A percentile compares a stretch with the other conserved stretches of the same genome.
Conservation (phyloP, 2,797 vertebrate genomes). For the Thripadectes ignobilis region DNA sequence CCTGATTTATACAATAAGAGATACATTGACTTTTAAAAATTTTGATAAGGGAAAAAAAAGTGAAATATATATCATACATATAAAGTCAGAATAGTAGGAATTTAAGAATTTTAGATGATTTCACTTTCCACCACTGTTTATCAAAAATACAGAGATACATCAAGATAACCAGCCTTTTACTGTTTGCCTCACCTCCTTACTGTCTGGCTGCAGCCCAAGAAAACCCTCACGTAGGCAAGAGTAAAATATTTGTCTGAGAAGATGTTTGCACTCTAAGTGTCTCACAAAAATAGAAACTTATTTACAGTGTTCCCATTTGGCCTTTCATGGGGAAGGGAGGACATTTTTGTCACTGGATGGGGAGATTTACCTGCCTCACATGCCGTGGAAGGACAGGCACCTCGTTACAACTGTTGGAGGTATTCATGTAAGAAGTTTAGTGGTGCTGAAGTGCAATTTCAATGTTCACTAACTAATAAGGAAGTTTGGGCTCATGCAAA, state of each 20-base stretch:
- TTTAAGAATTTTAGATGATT: slow-evolving; percentile 24
- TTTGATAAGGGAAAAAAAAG: background rate
- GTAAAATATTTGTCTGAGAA: slow-evolving; percentile 45
- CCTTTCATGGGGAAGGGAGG: slow-evolving; percentile 51
- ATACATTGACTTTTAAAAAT: slow-evolving; percentile 15
- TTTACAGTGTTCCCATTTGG: slow-evolving; percentile 62
- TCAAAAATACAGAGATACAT: slow-evolving; percentile 19
- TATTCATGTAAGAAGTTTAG: background rate
- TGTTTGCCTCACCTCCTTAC: slow-evolving; percentile 12
- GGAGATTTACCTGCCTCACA: background rate
- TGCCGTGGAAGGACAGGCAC: background rate
- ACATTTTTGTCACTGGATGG: slow-evolving; percentile 5
- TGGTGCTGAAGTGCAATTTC: slow-evolving; percentile 22
- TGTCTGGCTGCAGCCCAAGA: background rate
- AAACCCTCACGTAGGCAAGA: background rate
- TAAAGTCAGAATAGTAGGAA: slow-evolving; percentile 39
- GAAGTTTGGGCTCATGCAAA: slow-evolving; percentile 54
- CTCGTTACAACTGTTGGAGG: background rate
- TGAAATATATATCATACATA: slow-evolving; percentile 16
- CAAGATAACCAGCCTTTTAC: slow-evolving; percentile 31
- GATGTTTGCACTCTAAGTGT: background rate
- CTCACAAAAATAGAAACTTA: slow-evolving; percentile 47
- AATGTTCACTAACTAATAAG: background rate
- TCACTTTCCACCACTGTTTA: background rate
- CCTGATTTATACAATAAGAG: slow-evolving; percentile 66